Conservation (phyloP, 2,113 vertebrate genomes). For the Pseudolaguvia tuberculata region DNA sequence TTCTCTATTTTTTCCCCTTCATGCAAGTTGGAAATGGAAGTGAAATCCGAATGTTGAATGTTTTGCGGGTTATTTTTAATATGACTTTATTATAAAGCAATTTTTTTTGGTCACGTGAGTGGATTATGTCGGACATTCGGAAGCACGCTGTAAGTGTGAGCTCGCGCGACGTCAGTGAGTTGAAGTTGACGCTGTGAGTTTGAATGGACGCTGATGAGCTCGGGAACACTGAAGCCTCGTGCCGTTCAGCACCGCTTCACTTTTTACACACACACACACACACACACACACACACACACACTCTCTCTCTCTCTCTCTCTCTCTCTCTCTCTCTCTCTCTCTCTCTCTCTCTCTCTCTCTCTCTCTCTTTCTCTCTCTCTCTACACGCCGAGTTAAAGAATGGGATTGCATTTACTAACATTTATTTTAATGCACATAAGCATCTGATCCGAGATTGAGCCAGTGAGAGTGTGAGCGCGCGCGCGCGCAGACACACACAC, state of each 20-base stretch:
- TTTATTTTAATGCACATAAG: conserved; percentile 9
- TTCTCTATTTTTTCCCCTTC: neutral
- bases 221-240: neutral
- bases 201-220: conserved; percentile 22
- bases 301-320: too few species aligned
- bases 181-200: conserved; percentile 13
- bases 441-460: conserved; percentile 4
- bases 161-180: neutral
- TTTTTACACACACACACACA: neutral
- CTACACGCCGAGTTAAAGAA: conserved; percentile 7
- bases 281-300: neutral
- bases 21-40: conserved; percentile 44
- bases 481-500: too few species aligned
- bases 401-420: conserved; percentile 21
- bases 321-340: too few species aligned
- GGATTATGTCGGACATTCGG: conserved; percentile 39
- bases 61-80: conserved; percentile 18
- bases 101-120: neutral
- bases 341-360: too few species aligned
- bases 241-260: neutral
- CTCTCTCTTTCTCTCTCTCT: too few species aligned
- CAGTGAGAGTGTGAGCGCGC: neutral
- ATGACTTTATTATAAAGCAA: neutral
- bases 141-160: conserved; percentile 26
- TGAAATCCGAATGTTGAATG: conserved; percentile 32